phyloP scores from a whole-genome alignment of 2,797 vertebrate genomes.

The Mormyrus hasselquistii region DNA sequence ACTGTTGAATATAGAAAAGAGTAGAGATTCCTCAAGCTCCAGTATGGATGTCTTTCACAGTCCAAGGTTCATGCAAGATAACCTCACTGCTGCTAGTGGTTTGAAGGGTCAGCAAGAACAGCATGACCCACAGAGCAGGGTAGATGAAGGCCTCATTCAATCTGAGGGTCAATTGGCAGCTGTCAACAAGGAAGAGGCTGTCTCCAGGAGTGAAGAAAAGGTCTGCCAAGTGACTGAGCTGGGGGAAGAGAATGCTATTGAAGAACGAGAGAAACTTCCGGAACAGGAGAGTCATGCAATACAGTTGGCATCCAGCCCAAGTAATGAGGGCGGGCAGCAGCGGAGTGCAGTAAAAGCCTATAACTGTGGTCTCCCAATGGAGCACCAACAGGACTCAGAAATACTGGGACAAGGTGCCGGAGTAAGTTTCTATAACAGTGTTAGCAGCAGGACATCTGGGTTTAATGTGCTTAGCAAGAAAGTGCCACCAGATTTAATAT shows the following conservation, averaged over 20 bases:
- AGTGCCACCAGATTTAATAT: constrained; percentile 21
- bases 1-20: neutral
- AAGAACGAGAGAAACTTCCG: neutral
- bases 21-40: neutral
- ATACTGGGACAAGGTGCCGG: neutral
- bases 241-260: neutral
- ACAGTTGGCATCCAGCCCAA: neutral
- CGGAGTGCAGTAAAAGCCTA: constrained; percentile 19
- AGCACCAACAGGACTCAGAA: constrained; percentile 17
- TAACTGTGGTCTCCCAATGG: constrained; percentile 10
- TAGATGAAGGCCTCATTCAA: constrained; percentile 24
- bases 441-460: constrained; percentile 10
- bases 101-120: neutral
- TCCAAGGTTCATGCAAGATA: neutral
- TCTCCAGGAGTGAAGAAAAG: constrained; percentile 12
- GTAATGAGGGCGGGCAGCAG: constrained; percentile 13
- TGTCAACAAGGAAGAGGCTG: constrained; percentile 21
- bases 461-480: constrained; percentile 10
- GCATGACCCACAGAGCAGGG: neutral
- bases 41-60: neutral
- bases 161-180: constrained; percentile 23
- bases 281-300: neutral
- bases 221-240: neutral
- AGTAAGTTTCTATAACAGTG: constrained; percentile 7
- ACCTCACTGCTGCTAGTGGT: constrained; percentile 7